These are phyloP conservation scores for Notamacropus eugenii DNA, from an alignment of 2,797 vertebrate species.

Conservation along the genomic window DNA sequence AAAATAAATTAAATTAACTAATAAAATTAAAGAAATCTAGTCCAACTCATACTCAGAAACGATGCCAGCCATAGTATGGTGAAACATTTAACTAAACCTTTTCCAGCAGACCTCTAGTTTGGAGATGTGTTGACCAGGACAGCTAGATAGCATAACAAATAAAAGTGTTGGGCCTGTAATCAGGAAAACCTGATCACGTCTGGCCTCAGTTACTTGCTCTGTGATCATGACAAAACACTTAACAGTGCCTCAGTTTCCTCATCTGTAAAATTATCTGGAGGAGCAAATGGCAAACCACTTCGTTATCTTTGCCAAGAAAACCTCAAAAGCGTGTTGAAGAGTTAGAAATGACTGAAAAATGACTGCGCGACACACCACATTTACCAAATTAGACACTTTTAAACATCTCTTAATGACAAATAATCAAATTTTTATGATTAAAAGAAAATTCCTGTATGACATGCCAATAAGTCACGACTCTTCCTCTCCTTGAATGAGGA, in stretches of 20 bases:
- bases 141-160: background rate
- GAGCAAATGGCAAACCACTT: background rate
- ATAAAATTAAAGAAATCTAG: background rate
- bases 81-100: background rate
- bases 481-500: background rate
- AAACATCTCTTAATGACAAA: background rate
- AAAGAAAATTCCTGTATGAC: background rate
- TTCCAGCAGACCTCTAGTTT: background rate
- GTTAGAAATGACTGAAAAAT: background rate
- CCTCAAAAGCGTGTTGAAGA: background rate
- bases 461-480: background rate
- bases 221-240: background rate
- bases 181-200: background rate
- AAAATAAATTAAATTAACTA: no score
- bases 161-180: background rate
- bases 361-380: rapidly evolving
- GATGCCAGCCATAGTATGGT: background rate
- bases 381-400: background rate
- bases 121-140: background rate
- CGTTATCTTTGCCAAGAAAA: background rate
- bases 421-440: background rate
- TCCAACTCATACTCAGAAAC: background rate
- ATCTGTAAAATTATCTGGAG: background rate
- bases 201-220: background rate
- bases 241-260: background rate